Percentiles rank a stretch among this genome's conserved stretches.
phyloP scores from a whole-genome alignment of 1,140 invertebrate species.

The Bombus picipes region DNA sequence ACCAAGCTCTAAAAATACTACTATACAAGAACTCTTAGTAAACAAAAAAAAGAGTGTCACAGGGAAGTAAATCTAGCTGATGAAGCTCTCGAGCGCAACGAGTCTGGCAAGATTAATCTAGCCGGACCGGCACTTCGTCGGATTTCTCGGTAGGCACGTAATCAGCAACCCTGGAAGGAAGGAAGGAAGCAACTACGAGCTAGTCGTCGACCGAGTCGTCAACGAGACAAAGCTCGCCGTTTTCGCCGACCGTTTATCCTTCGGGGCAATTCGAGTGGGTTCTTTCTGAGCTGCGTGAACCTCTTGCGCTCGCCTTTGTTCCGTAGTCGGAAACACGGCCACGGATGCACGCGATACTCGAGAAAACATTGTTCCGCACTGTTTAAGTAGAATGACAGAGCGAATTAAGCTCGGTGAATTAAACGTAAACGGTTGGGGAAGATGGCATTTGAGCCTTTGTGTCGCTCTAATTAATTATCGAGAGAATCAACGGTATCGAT shows the following conservation, averaged over 20 bases:
- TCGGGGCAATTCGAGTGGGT: slow-evolving; percentile 34
- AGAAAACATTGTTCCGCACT: slow-evolving; percentile 10
- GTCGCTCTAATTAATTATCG: not conserved
- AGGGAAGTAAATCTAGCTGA: slow-evolving; percentile 46
- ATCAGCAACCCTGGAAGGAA: slow-evolving; percentile 41
- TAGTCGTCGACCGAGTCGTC: not conserved
- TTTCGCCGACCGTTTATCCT: slow-evolving; percentile 37
- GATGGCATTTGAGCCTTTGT: not conserved
- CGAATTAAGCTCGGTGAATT: not conserved
- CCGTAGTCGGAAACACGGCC: not conserved
- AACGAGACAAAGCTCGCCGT: slow-evolving; percentile 28
- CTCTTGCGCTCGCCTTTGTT: slow-evolving; percentile 26
- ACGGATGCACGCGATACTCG: not conserved
- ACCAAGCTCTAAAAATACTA: not conserved
- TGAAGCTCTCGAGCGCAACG: slow-evolving; percentile 40
- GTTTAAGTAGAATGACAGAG: not conserved
- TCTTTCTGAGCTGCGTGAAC: slow-evolving; percentile 34
- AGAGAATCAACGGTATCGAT: not conserved
- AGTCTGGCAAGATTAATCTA: slow-evolving; percentile 55
- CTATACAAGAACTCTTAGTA: not conserved
- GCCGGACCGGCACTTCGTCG: slow-evolving; percentile 30
- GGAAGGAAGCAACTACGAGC: slow-evolving; percentile 18
- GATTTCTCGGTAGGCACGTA: slow-evolving; percentile 42
- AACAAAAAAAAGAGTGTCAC: not conserved
- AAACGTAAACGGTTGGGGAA: not conserved